Percentiles rank a stretch among this genome's conserved stretches.
These are phyloP conservation scores for Thymelicus acteon DNA, from an alignment of 2,888 invertebrate genomes.

Conservation along the genomic window DNA sequence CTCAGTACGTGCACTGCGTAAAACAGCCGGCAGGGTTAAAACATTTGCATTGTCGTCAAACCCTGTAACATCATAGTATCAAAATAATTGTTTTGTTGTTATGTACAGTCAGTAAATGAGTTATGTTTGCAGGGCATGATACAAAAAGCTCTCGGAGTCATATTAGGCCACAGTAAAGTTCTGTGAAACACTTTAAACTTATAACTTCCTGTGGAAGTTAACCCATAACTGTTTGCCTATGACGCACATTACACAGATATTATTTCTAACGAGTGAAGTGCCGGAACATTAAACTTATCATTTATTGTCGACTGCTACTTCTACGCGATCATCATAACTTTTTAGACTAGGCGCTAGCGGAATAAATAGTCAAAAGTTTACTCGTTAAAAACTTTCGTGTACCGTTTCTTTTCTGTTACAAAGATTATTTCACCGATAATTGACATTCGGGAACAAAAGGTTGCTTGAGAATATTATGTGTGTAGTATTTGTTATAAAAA, in stretches of 20 bases:
- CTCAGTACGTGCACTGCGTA: too few relatives aligned
- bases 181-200: not conserved
- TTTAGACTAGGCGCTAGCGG: not conserved
- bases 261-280: conserved; percentile 3
- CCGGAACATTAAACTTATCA: conserved; percentile 14
- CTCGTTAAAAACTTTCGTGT: conserved; percentile 1
- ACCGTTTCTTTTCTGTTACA: not conserved
- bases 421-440: not conserved
- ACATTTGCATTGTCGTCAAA: too few relatives aligned
- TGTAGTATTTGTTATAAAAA: not conserved
- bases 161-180: too few relatives aligned
- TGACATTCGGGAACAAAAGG: not conserved
- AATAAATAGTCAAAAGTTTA: not conserved
- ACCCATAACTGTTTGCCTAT: not conserved
- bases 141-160: too few relatives aligned
- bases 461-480: not conserved
- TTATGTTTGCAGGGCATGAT: too few relatives aligned
- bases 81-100: too few relatives aligned
- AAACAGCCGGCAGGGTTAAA: too few relatives aligned
- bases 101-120: too few relatives aligned
- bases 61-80: too few relatives aligned
- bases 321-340: not conserved
- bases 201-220: not conserved
- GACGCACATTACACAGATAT: not conserved
- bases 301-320: conserved; percentile 19